These are phyloP conservation scores for Tricholaema leucomelas DNA, from an alignment of 2,113 vertebrate species.

Conservation along the genomic window DNA sequence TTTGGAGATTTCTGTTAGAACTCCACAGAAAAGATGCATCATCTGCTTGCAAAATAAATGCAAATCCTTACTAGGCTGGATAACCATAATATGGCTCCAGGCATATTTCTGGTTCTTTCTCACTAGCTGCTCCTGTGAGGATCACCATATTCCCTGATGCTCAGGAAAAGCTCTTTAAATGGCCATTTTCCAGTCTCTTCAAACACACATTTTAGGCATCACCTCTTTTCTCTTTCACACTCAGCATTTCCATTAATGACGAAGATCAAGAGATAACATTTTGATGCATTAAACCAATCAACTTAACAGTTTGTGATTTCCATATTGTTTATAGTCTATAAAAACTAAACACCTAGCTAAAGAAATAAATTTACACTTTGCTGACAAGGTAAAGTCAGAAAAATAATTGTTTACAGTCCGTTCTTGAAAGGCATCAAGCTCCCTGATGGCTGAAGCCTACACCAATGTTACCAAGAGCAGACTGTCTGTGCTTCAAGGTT, in stretches of 20 bases:
- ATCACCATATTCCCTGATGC: background rate
- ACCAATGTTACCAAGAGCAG: background rate
- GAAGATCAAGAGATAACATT: background rate
- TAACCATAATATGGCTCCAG: conserved; percentile 46
- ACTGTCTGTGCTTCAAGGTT: rapidly evolving
- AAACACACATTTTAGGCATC: background rate
- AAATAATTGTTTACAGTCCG: background rate
- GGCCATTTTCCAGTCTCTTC: background rate
- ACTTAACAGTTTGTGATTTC: background rate
- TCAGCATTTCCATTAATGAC: background rate
- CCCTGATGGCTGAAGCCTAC: background rate
- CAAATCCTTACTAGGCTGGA: conserved; percentile 49
- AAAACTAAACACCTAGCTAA: background rate
- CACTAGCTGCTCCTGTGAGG: background rate
- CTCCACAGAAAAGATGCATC: background rate
- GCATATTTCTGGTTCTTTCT: conserved; percentile 35
- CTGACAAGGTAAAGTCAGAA: background rate
- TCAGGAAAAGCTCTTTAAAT: conserved; percentile 29
- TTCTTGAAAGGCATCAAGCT: background rate
- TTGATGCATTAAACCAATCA: background rate
- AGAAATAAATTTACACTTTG: background rate
- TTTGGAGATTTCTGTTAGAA: conserved; percentile 17
- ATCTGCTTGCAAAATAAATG: conserved; percentile 32
- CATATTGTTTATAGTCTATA: background rate
- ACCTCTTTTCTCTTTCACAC: background rate